Evolutionary conservation across 2,888 invertebrate genomes (phyloP), one percentile per base, ranked within the genome.

Genomic region (Spialia ferax): DNA sequence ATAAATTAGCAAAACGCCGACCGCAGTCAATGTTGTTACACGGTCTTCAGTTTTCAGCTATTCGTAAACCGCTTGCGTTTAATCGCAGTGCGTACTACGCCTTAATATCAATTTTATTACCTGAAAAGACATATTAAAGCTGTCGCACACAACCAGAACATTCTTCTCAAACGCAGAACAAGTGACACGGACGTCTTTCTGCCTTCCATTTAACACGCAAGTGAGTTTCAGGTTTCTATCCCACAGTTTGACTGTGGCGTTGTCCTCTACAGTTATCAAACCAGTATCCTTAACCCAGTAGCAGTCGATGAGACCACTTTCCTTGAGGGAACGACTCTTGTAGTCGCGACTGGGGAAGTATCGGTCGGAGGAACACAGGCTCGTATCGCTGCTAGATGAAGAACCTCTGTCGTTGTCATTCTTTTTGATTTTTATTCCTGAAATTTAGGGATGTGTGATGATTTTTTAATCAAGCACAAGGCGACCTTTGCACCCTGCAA

Each of bases 191-290:
- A 86, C 83, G 38, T 89, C 87, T 0, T 77, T 72, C 61, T 89
- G 88, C n/a, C 88, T 77, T 8, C 86, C 86, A 18, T 86, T 83
- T 52, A 94, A 70, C 42, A 94, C 86, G 29, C 82, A 80, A 0
- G 77, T 71, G 1, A 92, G 52, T 52, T 87, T 84, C 52, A 90
- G 65, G 4, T 83, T 77, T 7, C 75, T 75, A 54, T 84, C 80
- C 94, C 94, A 94, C 4, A 93, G 77, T 66, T 93, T 93, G 1
- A 93, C 84, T 0, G 85, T 85, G 0, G 88, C 89, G 61, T 91
- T 92, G 11, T 78, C 80, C 62, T 92, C 91, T 0, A 94, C 84
- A 0, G 91, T 91, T 2, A 94, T 75, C 1, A 94, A 77, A 0
- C 91, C 89, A 0, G 82, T 63, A 13, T 83, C 83, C 8, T 73